Base-by-base conservation (phyloP, 2,888 invertebrate species). In the Lepidochrysops patricia region DNA sequence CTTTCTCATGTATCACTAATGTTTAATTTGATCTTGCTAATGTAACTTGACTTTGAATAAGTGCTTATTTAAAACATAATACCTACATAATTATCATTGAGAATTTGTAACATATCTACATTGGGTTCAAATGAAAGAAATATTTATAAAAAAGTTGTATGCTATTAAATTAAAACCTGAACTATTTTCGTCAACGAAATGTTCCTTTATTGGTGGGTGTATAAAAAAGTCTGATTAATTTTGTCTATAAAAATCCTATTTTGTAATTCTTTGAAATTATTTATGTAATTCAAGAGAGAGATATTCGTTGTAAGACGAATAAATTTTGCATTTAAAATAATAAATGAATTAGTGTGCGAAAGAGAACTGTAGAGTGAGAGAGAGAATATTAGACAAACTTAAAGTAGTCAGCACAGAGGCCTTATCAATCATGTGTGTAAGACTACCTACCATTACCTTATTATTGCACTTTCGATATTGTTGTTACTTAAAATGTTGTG, bases 71-170 rank as follows among this genome's bases (percentile, higher is more conserved):
- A n/a, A n/a, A n/a, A 43, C 23, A 43, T 43, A 12, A 7, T 23
- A 43, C 4, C 2, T 43, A 19, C 5, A 13, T n/a, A n/a, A 19
- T 79, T 84, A 82, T 73, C 73, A 79, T 78, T 64, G 63, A 76
- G 72, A 76, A 71, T 71, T 54, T 61, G 50, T 72, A 64, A 82
- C 84, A 84, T 84, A 84, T 84, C 82, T 74, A 58, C 73, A 61
- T 76, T 80, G 70, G 70, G 75, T 80, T 83, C 73, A 72, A 71
- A 54, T 68, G 57, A 66, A 62, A 43, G 67, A 56, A 12, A 26
- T 56, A n/a, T 60, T 60, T 58, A 49, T 5, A 12, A 5, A 4
- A 29, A 19, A 19, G 19, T 19, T 19, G 6, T 32, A 19, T 5
- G n/a, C 29, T 6, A 52, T 27, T 7, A 19, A 15, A 54, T 9